These are phyloP conservation scores for Drosophila nikananu DNA, from an alignment of 1,140 invertebrate genomes.

Conservation along the genomic window DNA sequence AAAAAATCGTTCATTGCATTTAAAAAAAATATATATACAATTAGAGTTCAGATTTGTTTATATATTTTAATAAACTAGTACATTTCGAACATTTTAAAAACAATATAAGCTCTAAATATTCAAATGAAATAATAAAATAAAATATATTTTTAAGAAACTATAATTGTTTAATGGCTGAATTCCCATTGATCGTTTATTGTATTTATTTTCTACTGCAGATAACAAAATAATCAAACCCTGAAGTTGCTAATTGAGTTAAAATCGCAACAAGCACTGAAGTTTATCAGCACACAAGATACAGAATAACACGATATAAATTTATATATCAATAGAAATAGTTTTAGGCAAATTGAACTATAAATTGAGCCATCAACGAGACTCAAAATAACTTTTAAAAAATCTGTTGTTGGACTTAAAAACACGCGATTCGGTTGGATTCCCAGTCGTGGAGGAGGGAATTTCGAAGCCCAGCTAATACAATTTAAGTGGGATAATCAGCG, in stretches of 20 bases:
- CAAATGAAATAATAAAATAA: not conserved
- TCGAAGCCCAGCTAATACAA: slow-evolving; percentile 38
- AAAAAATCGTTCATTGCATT: no score
- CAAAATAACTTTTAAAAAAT: not conserved
- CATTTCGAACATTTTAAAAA: not conserved
- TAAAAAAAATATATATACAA: not conserved
- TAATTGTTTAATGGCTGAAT: not conserved
- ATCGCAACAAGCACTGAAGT: not conserved
- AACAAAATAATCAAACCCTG: not conserved
- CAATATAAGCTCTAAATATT: not conserved
- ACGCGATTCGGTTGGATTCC: not conserved
- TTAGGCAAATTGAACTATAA: slow-evolving; percentile 1
- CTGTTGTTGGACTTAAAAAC: not conserved
- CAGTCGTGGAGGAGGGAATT: no score
- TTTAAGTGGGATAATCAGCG: slow-evolving; percentile 60
- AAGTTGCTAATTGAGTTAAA: not conserved
- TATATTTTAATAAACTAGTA: not conserved
- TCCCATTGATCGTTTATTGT: no score
- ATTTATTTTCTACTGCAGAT: not conserved
- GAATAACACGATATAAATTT: not conserved
- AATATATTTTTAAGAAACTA: not conserved
- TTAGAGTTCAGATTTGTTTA: not conserved
- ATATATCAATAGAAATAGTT: slow-evolving; percentile 7
- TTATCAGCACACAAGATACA: slow-evolving; percentile 1
- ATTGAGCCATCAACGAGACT: slow-evolving; percentile 8